phyloP scores from a whole-genome alignment of 2,113 vertebrate species.

The Crotalus tigris region DNA sequence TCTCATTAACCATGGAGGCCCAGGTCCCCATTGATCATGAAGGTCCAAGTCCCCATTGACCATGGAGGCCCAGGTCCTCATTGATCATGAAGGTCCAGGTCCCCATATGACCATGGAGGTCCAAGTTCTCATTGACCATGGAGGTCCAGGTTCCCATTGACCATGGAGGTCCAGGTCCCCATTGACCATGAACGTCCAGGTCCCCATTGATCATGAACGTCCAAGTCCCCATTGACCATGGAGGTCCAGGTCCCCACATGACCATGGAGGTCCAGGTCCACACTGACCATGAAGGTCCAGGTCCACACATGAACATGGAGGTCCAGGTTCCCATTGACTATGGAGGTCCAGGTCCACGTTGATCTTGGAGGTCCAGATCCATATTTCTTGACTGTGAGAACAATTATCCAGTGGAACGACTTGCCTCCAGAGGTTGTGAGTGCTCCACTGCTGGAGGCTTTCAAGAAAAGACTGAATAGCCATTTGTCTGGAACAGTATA shows the following conservation, averaged over 20 bases:
- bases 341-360: neutral
- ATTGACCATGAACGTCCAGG: rapidly evolving
- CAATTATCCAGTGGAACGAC: too few relatives aligned
- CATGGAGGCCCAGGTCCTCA: too few relatives aligned
- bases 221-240: too few relatives aligned
- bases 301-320: too few relatives aligned
- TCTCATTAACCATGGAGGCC: too few relatives aligned
- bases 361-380: too few relatives aligned
- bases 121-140: rapidly evolving
- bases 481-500: neutral
- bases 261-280: too few relatives aligned
- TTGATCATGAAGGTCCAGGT: neutral
- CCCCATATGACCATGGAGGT: neutral
- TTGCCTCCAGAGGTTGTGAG: neutral
- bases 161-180: neutral
- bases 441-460: neutral
- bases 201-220: neutral
- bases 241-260: too few relatives aligned
- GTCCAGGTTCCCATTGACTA: neutral
- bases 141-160: neutral
- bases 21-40: too few relatives aligned
- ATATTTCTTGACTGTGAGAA: too few relatives aligned
- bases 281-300: too few relatives aligned
- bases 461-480: neutral
- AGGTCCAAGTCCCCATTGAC: too few relatives aligned